Evolutionary conservation across 2,888 invertebrate genomes (phyloP).

Genomic region (Catocala fraxini): DNA sequence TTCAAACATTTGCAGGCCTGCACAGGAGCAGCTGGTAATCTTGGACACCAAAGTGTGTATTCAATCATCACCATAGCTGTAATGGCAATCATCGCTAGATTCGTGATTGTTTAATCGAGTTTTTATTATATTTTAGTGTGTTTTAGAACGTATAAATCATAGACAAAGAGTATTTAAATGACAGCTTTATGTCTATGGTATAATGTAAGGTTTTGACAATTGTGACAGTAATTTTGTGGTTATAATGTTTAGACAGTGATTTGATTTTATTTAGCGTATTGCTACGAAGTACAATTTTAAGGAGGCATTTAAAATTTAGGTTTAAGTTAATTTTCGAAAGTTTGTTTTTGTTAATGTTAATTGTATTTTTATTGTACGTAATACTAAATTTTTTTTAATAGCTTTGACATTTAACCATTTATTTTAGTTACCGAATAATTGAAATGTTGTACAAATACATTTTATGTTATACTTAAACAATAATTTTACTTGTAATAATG

Average conservation of each 20-base stretch:
- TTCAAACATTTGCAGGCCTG: constrained; percentile 80
- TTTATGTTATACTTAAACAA: not conserved
- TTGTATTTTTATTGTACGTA: too few relatives aligned
- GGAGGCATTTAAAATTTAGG: too few relatives aligned
- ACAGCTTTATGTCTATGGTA: not conserved
- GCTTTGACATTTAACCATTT: too few relatives aligned
- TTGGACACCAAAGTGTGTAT: constrained; percentile 57
- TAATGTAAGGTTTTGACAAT: constrained; percentile 14
- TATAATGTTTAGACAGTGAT: not conserved
- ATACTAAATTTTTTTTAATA: too few relatives aligned
- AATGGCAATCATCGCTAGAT: constrained; percentile 59
- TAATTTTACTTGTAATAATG: constrained; percentile 6
- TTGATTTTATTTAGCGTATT: constrained; percentile 1
- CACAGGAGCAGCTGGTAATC: constrained; percentile 60
- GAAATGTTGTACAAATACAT: too few relatives aligned
- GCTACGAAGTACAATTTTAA: too few relatives aligned
- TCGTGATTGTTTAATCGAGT: constrained; percentile 54
- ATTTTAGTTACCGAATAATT: too few relatives aligned
- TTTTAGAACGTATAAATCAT: constrained; percentile 21
- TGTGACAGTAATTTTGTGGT: constrained; percentile 41
- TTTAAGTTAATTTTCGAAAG: too few relatives aligned
- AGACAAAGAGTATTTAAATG: too few relatives aligned
- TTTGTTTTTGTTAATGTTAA: too few relatives aligned
- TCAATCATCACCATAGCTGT: constrained; percentile 64
- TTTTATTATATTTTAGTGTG: constrained; percentile 3